Base-by-base conservation (phyloP, 2,797 vertebrate genomes). In the Botia kubotai region DNA sequence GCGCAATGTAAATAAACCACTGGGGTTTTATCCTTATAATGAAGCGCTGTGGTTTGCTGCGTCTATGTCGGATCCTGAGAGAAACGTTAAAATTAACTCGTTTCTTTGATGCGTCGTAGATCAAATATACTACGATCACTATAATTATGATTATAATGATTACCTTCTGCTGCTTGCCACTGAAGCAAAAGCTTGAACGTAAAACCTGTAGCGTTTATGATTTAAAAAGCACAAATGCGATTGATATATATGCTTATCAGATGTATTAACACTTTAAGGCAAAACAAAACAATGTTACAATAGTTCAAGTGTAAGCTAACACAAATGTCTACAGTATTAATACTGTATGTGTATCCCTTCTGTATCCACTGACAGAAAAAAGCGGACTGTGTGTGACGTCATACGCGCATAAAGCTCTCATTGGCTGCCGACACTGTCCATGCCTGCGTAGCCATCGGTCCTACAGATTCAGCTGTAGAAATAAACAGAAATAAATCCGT, bases 381-480 rank as follows among this genome's bases (percentile, higher is more conserved):
- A 8, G 43, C 6, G 16, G 33, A 12, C 0, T 0, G 10, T 13
- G 11, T 1, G 8, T 67, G 71, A 67, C 78, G 78, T 74, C 78
- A 80, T 11, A 23, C 16, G 62, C 78, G 78, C 71, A 80, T 68
- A 7, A 74, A 2, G 21, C 29, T 73, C 71, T 83, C 91, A 93
- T 94, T 94, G 93, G 93, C 76, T 83, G 21, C 3, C 0, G 26
- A 63, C 19, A 39, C 78, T 29, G 87, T 80, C 70, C 6, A 17
- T 75, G 72, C 46, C 19, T 4, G 62, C 75, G 58, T 71, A 81
- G 82, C 60, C 78, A 60, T 65, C 46, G 81, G 80, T 66, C n/a
- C 73, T 67, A 43, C 71, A 67, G 72, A 68, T 82, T 36, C 66
- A 72, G 77, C 43, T 67, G 72, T 81, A 0, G 85, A 13, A 33